Evolutionary conservation across 1,140 invertebrate genomes (phyloP).

Genomic region (Doryteuthis pealeii): DNA sequence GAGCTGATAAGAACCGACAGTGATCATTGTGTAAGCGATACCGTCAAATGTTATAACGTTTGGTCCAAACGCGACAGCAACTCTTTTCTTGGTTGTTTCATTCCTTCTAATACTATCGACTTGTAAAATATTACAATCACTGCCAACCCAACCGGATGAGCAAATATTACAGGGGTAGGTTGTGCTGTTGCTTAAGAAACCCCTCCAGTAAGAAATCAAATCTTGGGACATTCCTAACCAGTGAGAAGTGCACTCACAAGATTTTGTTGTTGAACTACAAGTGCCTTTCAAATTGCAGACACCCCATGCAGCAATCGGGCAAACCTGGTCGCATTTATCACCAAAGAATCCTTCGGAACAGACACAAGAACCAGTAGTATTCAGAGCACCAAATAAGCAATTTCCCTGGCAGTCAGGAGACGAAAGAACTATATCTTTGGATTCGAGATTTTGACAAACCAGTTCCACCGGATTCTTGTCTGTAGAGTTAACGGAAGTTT

Average conservation of each 20-base stretch:
- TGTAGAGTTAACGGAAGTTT: conserved; percentile 15
- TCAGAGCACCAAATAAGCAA: conserved; percentile 30
- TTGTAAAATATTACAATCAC: conserved; percentile 31
- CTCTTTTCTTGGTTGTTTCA: background rate
- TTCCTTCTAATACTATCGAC: conserved; percentile 5
- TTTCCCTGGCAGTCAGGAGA: conserved; percentile 14
- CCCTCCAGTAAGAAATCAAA: conserved; percentile 20
- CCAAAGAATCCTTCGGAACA: conserved; percentile 32
- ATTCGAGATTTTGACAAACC: conserved; percentile 9
- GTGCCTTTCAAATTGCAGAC: conserved; percentile 29
- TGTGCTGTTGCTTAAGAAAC: background rate
- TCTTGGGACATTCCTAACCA: conserved; percentile 24
- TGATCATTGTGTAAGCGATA: conserved; percentile 23
- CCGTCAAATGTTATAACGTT: conserved; percentile 33
- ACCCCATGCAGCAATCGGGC: conserved; percentile 23
- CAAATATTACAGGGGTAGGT: conserved; percentile 29
- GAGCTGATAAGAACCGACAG: conserved; percentile 29
- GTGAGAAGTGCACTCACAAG: conserved; percentile 26
- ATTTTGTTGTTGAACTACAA: conserved; percentile 18
- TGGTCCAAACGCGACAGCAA: conserved; percentile 25
- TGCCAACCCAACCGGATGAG: conserved; percentile 30
- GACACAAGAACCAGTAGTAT: conserved; percentile 15
- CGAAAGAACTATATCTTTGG: conserved; percentile 17
- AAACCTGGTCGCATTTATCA: conserved; percentile 21
- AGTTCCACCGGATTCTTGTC: background rate